These are phyloP conservation scores for Phaetusa simplex DNA, from an alignment of 2,113 vertebrate species.

Conservation along the genomic window DNA sequence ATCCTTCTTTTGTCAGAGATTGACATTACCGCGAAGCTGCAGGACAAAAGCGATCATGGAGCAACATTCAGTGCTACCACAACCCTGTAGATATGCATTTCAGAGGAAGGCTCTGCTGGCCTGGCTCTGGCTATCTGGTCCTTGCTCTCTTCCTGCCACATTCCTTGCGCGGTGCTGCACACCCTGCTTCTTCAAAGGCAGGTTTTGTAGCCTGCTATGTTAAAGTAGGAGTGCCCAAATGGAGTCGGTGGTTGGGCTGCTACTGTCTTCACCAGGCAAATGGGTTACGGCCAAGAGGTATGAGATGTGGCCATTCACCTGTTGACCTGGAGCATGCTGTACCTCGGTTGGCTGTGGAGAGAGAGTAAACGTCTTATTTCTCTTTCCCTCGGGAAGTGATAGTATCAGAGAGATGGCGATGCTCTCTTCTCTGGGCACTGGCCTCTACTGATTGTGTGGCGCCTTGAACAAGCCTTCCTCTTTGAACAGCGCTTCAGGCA, in stretches of 20 bases:
- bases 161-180: not conserved
- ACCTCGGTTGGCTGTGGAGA: not conserved
- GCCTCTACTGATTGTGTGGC: not conserved
- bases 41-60: not conserved
- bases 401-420: not conserved
- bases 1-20: not conserved
- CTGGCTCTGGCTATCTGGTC: not conserved
- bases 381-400: not conserved
- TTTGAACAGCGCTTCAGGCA: not conserved
- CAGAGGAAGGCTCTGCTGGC: not conserved
- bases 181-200: not conserved
- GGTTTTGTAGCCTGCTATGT: not conserved
- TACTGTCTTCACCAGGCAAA: not conserved
- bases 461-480: not conserved
- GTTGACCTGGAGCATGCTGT: not conserved
- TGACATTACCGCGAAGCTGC: not conserved
- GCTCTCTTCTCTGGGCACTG: not conserved
- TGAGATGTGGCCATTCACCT: not conserved
- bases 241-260: not conserved
- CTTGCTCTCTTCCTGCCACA: not conserved
- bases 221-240: not conserved
- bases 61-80: not conserved
- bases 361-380: not conserved
- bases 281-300: rapidly evolving
- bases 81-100: not conserved